These are phyloP conservation scores for Coranthus polyacanthus DNA, from an alignment of 2,797 vertebrate species.

Conservation along the genomic window DNA sequence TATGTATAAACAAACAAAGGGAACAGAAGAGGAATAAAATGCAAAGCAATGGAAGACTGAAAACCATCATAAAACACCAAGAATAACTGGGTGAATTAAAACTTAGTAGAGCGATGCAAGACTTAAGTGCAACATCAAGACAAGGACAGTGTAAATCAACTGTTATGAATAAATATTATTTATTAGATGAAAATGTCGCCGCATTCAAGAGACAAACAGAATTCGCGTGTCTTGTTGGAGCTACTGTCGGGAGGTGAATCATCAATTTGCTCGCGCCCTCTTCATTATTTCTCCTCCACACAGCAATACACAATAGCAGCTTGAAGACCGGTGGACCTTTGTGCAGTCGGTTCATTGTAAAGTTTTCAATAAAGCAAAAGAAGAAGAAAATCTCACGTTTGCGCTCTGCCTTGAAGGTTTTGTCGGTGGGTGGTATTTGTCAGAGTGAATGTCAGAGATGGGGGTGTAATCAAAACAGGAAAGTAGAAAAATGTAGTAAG, in stretches of 20 bases:
- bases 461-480: conserved; percentile 34
- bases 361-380: conserved; percentile 22
- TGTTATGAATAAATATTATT: too few relatives aligned
- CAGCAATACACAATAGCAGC: neutral
- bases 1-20: too few relatives aligned
- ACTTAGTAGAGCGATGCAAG: too few relatives aligned
- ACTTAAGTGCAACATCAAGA: too few relatives aligned
- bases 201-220: too few relatives aligned
- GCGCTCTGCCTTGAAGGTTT: conserved; percentile 21
- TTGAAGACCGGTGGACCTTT: neutral
- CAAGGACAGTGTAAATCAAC: too few relatives aligned
- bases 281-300: neutral
- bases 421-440: conserved; percentile 37
- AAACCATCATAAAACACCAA: too few relatives aligned
- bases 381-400: conserved; percentile 11
- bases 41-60: too few relatives aligned
- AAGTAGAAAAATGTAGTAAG: conserved; percentile 26
- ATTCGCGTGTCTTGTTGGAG: too few relatives aligned
- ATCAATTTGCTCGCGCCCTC: neutral
- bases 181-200: too few relatives aligned
- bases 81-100: too few relatives aligned
- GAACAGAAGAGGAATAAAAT: too few relatives aligned
- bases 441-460: conserved; percentile 52
- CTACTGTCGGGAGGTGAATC: neutral
- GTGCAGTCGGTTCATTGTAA: conserved; percentile 7